Percentiles rank a stretch among this genome's conserved stretches.
Evolutionary conservation across 2,797 vertebrate genomes (phyloP).

Genomic region (Myiotriccus ornatus): DNA sequence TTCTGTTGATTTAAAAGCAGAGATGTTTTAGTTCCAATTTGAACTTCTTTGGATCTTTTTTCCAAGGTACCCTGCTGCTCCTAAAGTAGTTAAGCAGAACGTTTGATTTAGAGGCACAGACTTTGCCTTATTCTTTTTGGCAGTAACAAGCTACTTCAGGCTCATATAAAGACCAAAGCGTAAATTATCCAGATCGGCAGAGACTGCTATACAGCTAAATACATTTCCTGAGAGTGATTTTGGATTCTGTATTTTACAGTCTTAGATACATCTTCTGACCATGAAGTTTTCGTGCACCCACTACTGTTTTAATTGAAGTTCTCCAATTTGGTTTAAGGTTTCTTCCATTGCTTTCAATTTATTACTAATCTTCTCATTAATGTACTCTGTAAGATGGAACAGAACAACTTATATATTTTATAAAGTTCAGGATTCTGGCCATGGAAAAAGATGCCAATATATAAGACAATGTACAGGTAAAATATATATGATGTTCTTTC

Average conservation of each 20-base stretch:
- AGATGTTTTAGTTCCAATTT: constrained; percentile 20
- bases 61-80: background rate
- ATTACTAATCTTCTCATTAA: background rate
- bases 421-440: background rate
- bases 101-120: constrained; percentile 25
- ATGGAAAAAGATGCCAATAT: background rate
- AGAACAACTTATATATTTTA: background rate
- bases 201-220: constrained; percentile 4
- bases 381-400: background rate
- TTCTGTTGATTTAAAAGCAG: background rate
- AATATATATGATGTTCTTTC: background rate
- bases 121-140: constrained; percentile 27
- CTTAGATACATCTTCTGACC: background rate
- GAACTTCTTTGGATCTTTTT: background rate
- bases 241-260: background rate
- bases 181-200: constrained; percentile 8
- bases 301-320: background rate
- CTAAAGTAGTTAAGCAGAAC: constrained; percentile 25
- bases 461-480: background rate
- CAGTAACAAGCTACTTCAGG: background rate
- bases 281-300: background rate
- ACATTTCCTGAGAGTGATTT: background rate
- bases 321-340: background rate
- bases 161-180: background rate
- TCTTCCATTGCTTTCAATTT: background rate